A percentile compares a stretch with the other conserved stretches of the same genome.
Evolutionary conservation across 2,888 invertebrate species (phyloP).

Genomic region (Scotopteryx bipunctaria): DNA sequence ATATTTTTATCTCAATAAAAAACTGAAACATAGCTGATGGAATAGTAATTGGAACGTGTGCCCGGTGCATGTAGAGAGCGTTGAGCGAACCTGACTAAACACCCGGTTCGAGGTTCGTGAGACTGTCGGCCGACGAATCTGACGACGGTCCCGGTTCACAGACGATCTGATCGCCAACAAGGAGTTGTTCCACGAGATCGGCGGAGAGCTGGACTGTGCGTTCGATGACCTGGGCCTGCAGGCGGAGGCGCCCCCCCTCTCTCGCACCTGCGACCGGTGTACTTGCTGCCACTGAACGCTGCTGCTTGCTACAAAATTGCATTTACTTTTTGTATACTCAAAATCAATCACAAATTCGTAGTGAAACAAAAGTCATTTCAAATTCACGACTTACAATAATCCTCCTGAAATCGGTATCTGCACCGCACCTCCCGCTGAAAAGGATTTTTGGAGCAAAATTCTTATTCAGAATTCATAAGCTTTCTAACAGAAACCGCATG

Average conservation of each 20-base stretch:
- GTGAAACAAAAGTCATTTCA: not conserved
- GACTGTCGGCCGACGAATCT: conserved; percentile 89
- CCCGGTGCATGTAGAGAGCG: conserved; percentile 25
- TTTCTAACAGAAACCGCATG: conserved; percentile 58
- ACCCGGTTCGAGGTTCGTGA: no score
- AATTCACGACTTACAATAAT: not conserved
- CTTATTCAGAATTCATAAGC: conserved; percentile 26
- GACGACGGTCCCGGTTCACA: conserved; percentile 68
- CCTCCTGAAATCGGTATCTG: not conserved
- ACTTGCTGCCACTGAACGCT: conserved; percentile 71
- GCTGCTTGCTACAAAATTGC: conserved; percentile 52
- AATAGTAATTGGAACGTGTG: conserved; percentile 57
- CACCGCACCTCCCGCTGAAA: not conserved
- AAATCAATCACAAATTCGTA: not conserved
- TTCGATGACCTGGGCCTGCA: conserved; percentile 87
- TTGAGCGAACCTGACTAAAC: conserved; percentile 17
- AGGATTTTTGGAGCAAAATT: not conserved
- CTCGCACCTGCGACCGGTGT: conserved; percentile 67
- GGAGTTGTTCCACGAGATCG: conserved; percentile 96
- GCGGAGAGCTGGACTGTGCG: conserved; percentile 95
- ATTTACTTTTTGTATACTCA: conserved; percentile 57
- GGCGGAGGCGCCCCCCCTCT: conserved; percentile 37
- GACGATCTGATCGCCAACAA: conserved; percentile 93
- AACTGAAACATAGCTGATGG: conserved; percentile 75
- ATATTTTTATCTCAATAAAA: conserved; percentile 65